A percentile compares a stretch with the other conserved stretches of the same genome.
phyloP scores from a whole-genome alignment of 2,888 invertebrate species.

The Dicyrtomina minuta region DNA sequence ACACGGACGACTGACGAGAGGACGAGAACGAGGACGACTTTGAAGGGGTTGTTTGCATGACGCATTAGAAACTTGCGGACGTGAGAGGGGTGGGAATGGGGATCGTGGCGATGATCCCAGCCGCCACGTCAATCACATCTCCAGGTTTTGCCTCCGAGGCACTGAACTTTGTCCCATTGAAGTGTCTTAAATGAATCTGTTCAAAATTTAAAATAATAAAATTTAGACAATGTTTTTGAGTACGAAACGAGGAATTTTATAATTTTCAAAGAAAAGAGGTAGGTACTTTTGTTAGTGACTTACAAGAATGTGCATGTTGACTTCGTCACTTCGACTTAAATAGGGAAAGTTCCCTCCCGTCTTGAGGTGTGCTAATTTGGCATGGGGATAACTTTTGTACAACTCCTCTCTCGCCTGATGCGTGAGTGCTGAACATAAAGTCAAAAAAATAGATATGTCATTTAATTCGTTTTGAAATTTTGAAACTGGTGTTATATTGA shows the following conservation, averaged over 20 bases:
- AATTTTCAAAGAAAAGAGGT: too few relatives aligned
- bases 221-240: too few relatives aligned
- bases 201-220: not conserved
- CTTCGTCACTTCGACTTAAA: slow-evolving; percentile 81
- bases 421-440: slow-evolving; percentile 10
- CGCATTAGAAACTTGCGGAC: too few relatives aligned
- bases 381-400: slow-evolving; percentile 81
- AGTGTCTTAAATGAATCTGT: slow-evolving; percentile 47
- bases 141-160: slow-evolving; percentile 6
- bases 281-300: too few relatives aligned
- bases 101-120: not conserved
- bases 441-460: too few relatives aligned
- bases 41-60: too few relatives aligned
- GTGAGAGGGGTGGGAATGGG: not conserved
- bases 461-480: too few relatives aligned
- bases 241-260: too few relatives aligned
- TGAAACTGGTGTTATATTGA: too few relatives aligned
- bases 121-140: slow-evolving; percentile 17
- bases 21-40: too few relatives aligned
- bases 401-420: slow-evolving; percentile 72
- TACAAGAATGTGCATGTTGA: slow-evolving; percentile 83
- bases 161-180: slow-evolving; percentile 44
- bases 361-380: slow-evolving; percentile 82
- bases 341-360: slow-evolving; percentile 89
- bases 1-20: too few relatives aligned